Conservation (phyloP, 2,113 vertebrate genomes). For the Psittacula cyanocephala region DNA sequence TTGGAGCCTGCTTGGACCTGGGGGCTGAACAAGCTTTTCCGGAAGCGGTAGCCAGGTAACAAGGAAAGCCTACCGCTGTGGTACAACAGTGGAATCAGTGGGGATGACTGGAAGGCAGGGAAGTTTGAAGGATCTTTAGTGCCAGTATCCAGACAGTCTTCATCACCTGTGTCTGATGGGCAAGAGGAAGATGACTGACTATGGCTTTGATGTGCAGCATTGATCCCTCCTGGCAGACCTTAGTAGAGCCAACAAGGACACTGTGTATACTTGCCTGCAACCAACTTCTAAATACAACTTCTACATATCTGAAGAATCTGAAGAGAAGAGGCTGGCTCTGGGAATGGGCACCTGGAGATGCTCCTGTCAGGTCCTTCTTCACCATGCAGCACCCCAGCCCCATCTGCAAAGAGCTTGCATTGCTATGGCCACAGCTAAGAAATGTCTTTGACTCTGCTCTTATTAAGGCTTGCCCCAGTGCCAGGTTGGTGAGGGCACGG, state of each 20-base stretch:
- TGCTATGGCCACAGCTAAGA: background rate
- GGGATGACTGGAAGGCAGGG: accelerated
- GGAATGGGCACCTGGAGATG: background rate
- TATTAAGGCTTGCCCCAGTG: background rate
- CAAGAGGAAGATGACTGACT: background rate
- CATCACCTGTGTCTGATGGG: background rate
- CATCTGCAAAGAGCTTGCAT: background rate
- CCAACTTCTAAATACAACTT: background rate
- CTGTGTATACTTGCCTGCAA: background rate
- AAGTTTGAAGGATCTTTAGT: background rate
- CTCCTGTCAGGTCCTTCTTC: background rate
- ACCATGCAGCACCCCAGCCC: background rate
- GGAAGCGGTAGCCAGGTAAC: background rate
- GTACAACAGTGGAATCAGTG: background rate
- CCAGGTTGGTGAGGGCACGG: background rate
- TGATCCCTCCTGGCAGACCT: background rate
- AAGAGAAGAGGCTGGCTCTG: background rate
- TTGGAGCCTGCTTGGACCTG: background rate
- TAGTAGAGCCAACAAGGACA: background rate
- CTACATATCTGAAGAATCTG: background rate
- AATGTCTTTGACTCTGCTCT: background rate
- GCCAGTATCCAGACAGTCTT: background rate
- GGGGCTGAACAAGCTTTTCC: background rate
- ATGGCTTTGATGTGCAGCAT: background rate
- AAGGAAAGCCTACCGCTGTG: background rate